phyloP scores from a whole-genome alignment of 2,113 vertebrate species.

The Copsychus sechellarum region DNA sequence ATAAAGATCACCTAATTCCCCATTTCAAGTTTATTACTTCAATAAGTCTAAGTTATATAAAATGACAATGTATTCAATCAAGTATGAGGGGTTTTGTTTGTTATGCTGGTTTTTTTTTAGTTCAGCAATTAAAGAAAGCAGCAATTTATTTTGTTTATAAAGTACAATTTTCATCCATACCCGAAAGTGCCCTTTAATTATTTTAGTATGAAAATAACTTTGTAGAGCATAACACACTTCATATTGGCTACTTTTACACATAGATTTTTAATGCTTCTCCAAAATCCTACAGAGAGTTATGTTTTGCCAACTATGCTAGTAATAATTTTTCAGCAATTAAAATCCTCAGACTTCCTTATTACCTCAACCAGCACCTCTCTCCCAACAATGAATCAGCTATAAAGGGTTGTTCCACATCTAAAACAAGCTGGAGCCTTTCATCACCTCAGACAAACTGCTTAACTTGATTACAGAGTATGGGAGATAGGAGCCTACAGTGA shows the following conservation, averaged over 20 bases:
- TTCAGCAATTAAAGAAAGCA: constrained; percentile 1
- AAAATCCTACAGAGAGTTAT: background rate
- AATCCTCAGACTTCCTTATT: background rate
- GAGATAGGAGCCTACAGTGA: background rate
- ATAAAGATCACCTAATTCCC: constrained; percentile 32
- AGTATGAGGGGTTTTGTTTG: background rate
- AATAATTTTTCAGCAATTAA: constrained; percentile 11
- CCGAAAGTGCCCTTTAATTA: background rate
- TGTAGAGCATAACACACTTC: background rate
- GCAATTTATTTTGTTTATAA: background rate
- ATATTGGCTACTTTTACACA: background rate
- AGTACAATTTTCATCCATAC: background rate
- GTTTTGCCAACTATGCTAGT: background rate
- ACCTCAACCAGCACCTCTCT: background rate
- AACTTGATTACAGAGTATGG: background rate
- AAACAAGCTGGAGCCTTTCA: background rate
- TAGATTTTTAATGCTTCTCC: background rate
- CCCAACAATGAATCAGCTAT: background rate
- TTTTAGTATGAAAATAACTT: background rate
- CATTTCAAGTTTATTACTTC: constrained; percentile 23
- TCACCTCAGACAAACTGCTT: background rate
- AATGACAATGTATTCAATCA: constrained; percentile 30
- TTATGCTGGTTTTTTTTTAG: background rate
- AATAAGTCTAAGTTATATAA: constrained; percentile 26
- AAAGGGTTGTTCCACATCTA: background rate